These are phyloP conservation scores for Aythya baeri DNA, from an alignment of 2,113 vertebrate genomes.

Conservation along the genomic window DNA sequence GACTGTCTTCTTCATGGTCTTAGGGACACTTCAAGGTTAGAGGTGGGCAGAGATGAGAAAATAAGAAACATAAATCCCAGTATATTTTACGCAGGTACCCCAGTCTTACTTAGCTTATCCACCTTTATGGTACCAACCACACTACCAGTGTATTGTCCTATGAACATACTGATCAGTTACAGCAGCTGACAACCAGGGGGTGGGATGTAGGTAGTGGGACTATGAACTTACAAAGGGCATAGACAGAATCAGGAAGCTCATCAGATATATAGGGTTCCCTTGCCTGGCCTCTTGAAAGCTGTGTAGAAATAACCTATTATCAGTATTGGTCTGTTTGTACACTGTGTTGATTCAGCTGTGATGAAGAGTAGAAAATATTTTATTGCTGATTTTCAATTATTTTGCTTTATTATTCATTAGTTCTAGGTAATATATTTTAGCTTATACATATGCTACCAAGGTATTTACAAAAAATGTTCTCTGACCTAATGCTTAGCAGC, in stretches of 20 bases:
- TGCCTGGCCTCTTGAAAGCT: neutral
- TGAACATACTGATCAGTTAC: neutral
- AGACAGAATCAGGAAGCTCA: neutral
- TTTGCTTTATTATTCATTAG: conserved; percentile 9
- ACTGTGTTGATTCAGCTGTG: conserved; percentile 55
- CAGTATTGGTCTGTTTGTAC: conserved; percentile 16
- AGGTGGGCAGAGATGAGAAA: neutral
- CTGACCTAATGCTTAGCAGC: neutral
- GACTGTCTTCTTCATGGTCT: neutral
- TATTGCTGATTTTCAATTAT: conserved; percentile 41
- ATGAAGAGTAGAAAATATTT: conserved; percentile 38
- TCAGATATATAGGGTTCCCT: neutral
- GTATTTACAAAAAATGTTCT: neutral
- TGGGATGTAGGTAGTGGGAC: neutral
- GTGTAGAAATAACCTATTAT: conserved; percentile 39
- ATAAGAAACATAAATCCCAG: neutral
- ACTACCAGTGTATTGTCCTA: neutral
- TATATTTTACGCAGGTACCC: neutral
- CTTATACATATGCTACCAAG: neutral
- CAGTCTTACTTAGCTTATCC: neutral
- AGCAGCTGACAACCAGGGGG: neutral
- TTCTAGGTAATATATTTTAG: conserved; percentile 12
- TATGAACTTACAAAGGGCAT: neutral
- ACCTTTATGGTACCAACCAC: neutral
- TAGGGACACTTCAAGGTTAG: neutral